Evolutionary conservation across 2,797 vertebrate species (phyloP), one percentile per base, ranked within the genome.

Genomic region (Molossus alvarezi): DNA sequence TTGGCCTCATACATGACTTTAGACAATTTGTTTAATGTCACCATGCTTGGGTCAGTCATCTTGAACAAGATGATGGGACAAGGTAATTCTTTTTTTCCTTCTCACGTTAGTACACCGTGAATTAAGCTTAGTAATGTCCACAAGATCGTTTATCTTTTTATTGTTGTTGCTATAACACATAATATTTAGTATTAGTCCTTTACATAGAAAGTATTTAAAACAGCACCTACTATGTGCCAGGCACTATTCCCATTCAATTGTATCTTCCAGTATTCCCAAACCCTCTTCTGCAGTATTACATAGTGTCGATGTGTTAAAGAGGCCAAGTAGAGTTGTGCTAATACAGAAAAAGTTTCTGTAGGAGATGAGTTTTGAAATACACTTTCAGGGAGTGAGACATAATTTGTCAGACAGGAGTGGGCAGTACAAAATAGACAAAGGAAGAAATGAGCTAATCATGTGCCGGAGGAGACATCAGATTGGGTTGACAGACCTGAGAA

Each of bases 131-230:
- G 82, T 84, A 58, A 60, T 13, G 84, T 20, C 41, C 90, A 79
- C 4, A 17, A 29, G 64, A 27, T n/a, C 48, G 29, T 25, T 41
- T 83, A 51, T 51, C 45, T 20, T 81, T 75, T 77, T 81, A 72
- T 25, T 57, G 3, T 57, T 73, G n/a, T 75, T 86, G 17, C 15
- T 76, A 25, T 3, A 85, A 85, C 23, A 3, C 9, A 41, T n/a
- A 81, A 60, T 96, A 73, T 58, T 90, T 81, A 93, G 29, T 77
- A 88, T 64, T 82, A 82, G 17, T 73, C 13, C 27, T 45, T 95
- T 58, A 62, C 17, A 85, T 4, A 73, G 6, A 15, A 87, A 64
- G 45, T 71, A 5, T 75, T 95, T 91, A 13, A 62, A 92, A 71
- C 1, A 53, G 48, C 27, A 85, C 9, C 15, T 18, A 41, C 29